These are phyloP conservation scores for Melospiza melodia DNA, from an alignment of 2,113 vertebrate species.

Conservation along the genomic window DNA sequence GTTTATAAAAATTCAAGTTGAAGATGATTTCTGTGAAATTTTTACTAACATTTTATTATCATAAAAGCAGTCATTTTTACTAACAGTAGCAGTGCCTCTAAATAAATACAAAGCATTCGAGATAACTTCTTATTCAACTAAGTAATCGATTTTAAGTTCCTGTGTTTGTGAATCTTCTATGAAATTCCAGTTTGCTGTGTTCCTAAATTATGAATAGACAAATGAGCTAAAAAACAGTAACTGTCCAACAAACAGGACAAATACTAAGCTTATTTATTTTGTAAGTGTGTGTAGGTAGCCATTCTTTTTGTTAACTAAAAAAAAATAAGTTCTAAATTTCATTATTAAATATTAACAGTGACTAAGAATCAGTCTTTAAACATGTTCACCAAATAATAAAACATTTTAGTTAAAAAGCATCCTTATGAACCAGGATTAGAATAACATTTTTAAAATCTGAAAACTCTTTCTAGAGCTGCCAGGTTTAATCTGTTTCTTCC, in stretches of 20 bases:
- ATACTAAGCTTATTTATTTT: not conserved
- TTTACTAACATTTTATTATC: not conserved
- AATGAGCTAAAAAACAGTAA: not conserved
- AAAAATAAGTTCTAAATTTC: not conserved
- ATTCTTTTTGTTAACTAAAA: not conserved
- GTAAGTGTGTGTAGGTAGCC: accelerated
- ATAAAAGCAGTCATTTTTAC: not conserved
- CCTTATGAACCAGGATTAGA: not conserved
- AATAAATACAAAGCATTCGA: not conserved
- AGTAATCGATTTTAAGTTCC: not conserved
- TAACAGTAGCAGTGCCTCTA: not conserved
- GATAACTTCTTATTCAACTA: not conserved
- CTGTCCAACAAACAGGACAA: not conserved
- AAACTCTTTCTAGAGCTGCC: not conserved
- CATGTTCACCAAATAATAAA: not conserved
- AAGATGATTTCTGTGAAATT: not conserved
- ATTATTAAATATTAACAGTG: not conserved
- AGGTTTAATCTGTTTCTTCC: not conserved
- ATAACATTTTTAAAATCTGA: not conserved
- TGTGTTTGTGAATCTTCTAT: not conserved
- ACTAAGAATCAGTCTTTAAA: not conserved
- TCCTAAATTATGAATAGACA: not conserved
- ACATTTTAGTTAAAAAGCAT: not conserved
- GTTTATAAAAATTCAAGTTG: not conserved
- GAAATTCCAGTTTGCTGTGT: not conserved